Percentiles rank a stretch among this genome's conserved stretches.
These are phyloP conservation scores for Dryocosmus kuriphilus DNA, from an alignment of 2,888 invertebrate species.

Conservation along the genomic window DNA sequence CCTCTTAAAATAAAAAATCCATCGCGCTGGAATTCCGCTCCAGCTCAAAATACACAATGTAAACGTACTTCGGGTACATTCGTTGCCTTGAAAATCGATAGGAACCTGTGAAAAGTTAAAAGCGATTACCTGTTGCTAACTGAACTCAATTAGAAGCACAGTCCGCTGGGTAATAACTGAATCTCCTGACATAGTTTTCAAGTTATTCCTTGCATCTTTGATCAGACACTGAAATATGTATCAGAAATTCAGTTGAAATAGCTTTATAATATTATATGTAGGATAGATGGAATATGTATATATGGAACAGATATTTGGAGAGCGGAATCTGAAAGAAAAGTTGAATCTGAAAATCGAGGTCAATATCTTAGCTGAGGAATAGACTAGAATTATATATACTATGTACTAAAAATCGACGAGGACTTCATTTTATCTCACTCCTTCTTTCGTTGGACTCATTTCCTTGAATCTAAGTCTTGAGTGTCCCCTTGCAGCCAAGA, in stretches of 20 bases:
- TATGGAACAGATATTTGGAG: not conserved
- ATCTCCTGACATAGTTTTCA: not conserved
- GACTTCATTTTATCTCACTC: not conserved
- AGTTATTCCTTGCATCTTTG: not conserved
- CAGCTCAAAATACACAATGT: constrained; percentile 26
- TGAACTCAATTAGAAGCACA: constrained; percentile 1
- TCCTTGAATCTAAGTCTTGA: not conserved
- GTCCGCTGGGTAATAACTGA: not conserved
- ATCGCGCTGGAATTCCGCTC: constrained; percentile 23
- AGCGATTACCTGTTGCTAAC: constrained; percentile 1
- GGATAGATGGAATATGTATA: not conserved
- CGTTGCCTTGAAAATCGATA: constrained; percentile 9
- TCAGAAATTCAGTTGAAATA: not conserved
- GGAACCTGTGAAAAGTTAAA: not conserved
- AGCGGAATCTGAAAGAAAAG: not conserved
- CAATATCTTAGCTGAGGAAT: not conserved
- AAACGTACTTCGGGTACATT: not conserved
- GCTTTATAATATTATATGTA: not conserved
- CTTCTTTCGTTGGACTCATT: not conserved
- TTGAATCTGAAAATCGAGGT: not conserved
- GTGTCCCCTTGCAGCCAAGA: not conserved
- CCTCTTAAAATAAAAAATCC: constrained; percentile 23
- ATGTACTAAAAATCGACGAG: not conserved
- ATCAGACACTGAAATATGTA: not conserved
- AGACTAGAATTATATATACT: not conserved